A percentile compares a stretch with the other conserved stretches of the same genome.
Evolutionary conservation across 2,888 invertebrate species (phyloP).

Genomic region (Campoplex nolae): DNA sequence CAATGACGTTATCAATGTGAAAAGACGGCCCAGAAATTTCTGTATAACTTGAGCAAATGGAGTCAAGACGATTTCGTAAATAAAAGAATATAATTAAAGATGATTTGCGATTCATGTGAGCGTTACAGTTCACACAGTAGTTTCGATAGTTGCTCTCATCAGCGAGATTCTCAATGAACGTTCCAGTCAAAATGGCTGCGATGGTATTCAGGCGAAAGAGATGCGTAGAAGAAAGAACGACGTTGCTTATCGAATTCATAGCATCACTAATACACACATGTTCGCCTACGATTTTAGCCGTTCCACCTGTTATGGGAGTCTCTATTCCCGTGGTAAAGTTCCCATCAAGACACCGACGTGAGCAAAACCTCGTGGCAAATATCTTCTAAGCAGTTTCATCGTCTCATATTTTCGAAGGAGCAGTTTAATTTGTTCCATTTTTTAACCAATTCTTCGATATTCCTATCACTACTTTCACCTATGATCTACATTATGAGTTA

Average conservation of each 20-base stretch:
- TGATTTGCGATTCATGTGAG: conserved; percentile 78
- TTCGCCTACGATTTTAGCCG: conserved; percentile 60
- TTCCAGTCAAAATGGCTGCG: conserved; percentile 50
- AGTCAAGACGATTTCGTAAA: conserved; percentile 74
- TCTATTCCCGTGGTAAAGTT: conserved; percentile 82
- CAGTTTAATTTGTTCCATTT: background rate
- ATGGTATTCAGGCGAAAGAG: conserved; percentile 48
- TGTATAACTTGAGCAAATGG: background rate
- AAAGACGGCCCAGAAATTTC: background rate
- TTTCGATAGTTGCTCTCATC: conserved; percentile 45
- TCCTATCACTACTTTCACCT: background rate
- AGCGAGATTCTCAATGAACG: conserved; percentile 76
- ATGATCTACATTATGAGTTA: background rate
- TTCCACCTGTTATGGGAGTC: conserved; percentile 76
- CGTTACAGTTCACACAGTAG: conserved; percentile 80
- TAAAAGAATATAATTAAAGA: conserved; percentile 78
- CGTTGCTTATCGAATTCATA: conserved; percentile 50
- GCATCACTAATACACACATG: conserved; percentile 22
- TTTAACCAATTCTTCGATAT: background rate
- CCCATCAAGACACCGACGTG: conserved; percentile 71
- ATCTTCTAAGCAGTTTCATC: background rate
- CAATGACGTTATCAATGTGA: background rate
- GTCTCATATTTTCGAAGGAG: background rate
- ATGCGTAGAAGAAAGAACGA: conserved; percentile 34
- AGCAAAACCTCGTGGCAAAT: conserved; percentile 5